Base-by-base conservation (phyloP, 2,888 invertebrate species). In the Pollenia angustigena region DNA sequence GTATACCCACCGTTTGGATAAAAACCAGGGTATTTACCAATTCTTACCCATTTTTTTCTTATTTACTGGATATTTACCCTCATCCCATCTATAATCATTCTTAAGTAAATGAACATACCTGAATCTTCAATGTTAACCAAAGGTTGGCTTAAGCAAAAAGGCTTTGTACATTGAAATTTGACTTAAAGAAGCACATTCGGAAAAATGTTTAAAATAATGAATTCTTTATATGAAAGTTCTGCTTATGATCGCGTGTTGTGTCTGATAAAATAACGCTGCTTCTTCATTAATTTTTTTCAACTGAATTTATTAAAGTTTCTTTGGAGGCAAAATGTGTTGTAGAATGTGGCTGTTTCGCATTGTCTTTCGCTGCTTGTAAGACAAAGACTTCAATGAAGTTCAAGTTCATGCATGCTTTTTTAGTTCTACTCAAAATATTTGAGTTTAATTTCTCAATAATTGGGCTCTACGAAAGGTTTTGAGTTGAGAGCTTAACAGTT, bases 391-490 rank as follows among this genome's bases (percentile, higher is more conserved):
- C 40, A 44, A 74, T 80, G 82, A 89, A 89, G 89, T 90, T 91
- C 91, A 91, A 91, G 91, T 91, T 91, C 91, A 91, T 90, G 90
- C 88, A 88, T 90, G 86, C 40, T 76, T 60, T 50, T 48, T 71
- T 46, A 54, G 14, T 62, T 52, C 9, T 16, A 50, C 85, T 85
- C 80, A 85, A 81, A 23, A 32, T 44, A 40, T 66, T 85, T 83
- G 86, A 86, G 86, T 72, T 50, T 23, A 68, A 69, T 69, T 46
- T 56, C 10, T 18, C 10, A n/a, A 32, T 6, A n/a, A 10, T 50
- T 42, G 50, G 4, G 46, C 48, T 54, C 10, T 12, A 40, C n/a
- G 16, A 54, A 32, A 56, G 48, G 46, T 60, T 71, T 52, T 60
- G 66, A 46, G 46, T 64, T 18, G 18, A 58, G 32, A 40, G 14